Percentiles rank a stretch among this genome's conserved stretches.
Conservation (phyloP, 2,888 invertebrate species). For the Chaitophorus viminalis region DNA sequence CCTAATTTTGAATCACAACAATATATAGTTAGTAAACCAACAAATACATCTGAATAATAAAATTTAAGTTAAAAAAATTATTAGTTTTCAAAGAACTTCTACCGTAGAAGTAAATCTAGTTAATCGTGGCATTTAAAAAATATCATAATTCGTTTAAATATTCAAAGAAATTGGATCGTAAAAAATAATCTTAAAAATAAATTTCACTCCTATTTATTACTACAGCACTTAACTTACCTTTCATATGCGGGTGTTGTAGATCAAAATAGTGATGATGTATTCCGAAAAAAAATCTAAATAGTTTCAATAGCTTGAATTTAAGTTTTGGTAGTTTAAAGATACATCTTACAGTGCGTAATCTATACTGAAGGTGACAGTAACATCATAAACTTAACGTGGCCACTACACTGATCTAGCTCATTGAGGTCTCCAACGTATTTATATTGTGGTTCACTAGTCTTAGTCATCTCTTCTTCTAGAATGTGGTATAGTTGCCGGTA, state of each 20-base stretch:
- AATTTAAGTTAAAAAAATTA: too few relatives aligned
- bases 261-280: not conserved
- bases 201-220: not conserved
- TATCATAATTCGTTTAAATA: too few relatives aligned
- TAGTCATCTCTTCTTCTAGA: constrained; percentile 35
- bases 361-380: constrained; percentile 48
- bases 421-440: constrained; percentile 58
- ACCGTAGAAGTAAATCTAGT: too few relatives aligned
- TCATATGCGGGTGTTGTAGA: not conserved
- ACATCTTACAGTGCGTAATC: constrained; percentile 1
- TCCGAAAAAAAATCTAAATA: not conserved
- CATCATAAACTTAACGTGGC: constrained; percentile 52
- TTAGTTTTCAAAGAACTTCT: too few relatives aligned
- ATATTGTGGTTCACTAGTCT: constrained; percentile 47
- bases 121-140: too few relatives aligned
- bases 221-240: constrained; percentile 2
- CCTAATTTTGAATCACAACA: too few relatives aligned
- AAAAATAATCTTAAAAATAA: not conserved
- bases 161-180: too few relatives aligned
- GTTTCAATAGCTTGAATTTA: not conserved
- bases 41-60: too few relatives aligned
- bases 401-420: constrained; percentile 42
- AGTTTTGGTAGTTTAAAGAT: not conserved
- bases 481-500: not conserved
- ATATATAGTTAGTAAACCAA: too few relatives aligned